phyloP scores from a whole-genome alignment of 2,797 vertebrate species.

The Erethizon dorsatum region DNA sequence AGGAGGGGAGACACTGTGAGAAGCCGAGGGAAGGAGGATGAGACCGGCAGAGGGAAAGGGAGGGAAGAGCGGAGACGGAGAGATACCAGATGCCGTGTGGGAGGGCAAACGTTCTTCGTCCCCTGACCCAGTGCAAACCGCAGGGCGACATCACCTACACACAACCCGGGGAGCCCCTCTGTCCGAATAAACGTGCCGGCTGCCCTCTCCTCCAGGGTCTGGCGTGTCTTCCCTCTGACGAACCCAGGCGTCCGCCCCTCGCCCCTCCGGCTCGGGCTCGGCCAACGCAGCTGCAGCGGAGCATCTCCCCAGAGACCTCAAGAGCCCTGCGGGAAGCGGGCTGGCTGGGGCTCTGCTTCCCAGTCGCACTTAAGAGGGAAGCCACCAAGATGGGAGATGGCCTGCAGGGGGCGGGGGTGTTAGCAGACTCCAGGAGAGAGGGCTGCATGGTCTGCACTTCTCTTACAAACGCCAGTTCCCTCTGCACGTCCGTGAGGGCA shows the following conservation, averaged over 20 bases:
- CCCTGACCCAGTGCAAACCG: neutral
- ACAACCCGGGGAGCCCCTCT: neutral
- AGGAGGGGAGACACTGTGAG: too few species aligned
- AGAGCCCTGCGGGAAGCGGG: neutral
- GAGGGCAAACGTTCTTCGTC: neutral
- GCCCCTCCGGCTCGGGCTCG: neutral
- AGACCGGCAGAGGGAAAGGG: neutral
- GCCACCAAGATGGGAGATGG: neutral
- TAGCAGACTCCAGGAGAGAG: neutral
- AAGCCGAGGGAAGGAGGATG: neutral
- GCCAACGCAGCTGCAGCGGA: neutral
- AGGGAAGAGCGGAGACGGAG: too few species aligned
- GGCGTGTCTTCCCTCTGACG: neutral
- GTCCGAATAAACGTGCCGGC: neutral
- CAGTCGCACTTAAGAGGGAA: neutral
- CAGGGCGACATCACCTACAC: neutral
- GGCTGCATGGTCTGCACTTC: too few species aligned
- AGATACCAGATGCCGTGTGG: too few species aligned
- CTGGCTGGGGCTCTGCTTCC: rapidly evolving
- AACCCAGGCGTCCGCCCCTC: too few species aligned
- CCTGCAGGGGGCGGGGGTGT: rapidly evolving
- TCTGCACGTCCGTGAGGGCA: neutral
- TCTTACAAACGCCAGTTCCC: neutral
- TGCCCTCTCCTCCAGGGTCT: neutral
- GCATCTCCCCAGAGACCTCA: neutral